These are phyloP conservation scores for Sminthopsis crassicaudata DNA, from an alignment of 2,113 vertebrate genomes.

Conservation along the genomic window DNA sequence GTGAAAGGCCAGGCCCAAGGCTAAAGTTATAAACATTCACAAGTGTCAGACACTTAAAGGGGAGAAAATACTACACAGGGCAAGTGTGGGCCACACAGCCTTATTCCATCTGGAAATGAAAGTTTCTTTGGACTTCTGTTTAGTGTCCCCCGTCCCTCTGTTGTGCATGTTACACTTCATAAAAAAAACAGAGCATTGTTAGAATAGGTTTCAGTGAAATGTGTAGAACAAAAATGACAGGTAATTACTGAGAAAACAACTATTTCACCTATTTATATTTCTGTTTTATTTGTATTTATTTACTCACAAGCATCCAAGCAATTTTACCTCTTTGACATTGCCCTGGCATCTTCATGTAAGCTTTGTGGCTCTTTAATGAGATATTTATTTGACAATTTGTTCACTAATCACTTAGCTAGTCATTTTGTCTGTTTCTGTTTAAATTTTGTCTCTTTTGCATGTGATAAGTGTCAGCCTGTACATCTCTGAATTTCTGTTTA, in stretches of 20 bases:
- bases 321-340: conserved; percentile 42
- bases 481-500: conserved; percentile 15
- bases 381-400: conserved; percentile 43
- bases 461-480: conserved; percentile 40
- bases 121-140: conserved; percentile 13
- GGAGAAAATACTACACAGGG: not conserved
- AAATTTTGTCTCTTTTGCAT: conserved; percentile 40
- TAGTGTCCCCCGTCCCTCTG: conserved; percentile 20
- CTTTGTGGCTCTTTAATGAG: conserved; percentile 54
- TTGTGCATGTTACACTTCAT: conserved; percentile 20
- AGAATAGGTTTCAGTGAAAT: not conserved
- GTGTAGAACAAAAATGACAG: conserved; percentile 12
- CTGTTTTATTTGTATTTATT: conserved; percentile 42
- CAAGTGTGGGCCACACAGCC: conserved; percentile 5
- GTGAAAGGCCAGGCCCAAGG: conserved; percentile 11
- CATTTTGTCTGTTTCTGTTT: conserved; percentile 57
- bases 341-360: conserved; percentile 47
- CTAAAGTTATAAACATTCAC: conserved; percentile 28
- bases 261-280: conserved; percentile 48
- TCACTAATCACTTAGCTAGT: conserved; percentile 60
- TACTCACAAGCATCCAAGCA: conserved; percentile 36
- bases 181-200: conserved; percentile 13
- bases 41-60: not conserved
- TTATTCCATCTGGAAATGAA: conserved; percentile 44
- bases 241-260: conserved; percentile 40